A percentile compares a stretch with the other conserved stretches of the same genome.
phyloP scores from a whole-genome alignment of 1,140 invertebrate genomes.

The Caerostris extrusa region DNA sequence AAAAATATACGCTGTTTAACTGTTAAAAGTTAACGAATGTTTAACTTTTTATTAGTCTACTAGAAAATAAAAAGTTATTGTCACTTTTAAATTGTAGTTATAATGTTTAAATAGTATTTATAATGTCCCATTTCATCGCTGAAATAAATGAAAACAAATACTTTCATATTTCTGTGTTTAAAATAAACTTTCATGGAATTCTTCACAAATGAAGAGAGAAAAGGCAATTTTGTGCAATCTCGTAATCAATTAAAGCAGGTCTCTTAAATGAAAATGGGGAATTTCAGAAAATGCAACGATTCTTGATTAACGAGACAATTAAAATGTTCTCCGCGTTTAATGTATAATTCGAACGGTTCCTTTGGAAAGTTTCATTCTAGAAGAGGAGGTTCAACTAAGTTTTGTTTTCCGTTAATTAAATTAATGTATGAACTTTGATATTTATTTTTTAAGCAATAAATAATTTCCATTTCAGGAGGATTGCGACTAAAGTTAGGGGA shows the following conservation, averaged over 20 bases:
- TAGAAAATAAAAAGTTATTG: too few relatives aligned
- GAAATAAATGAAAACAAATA: background rate
- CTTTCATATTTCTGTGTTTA: background rate
- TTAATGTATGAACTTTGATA: background rate
- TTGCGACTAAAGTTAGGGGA: background rate
- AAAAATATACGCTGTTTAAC: too few relatives aligned
- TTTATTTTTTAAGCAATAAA: background rate
- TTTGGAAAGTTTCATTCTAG: background rate
- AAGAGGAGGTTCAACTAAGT: background rate
- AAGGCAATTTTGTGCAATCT: background rate
- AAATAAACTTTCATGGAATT: background rate
- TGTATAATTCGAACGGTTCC: background rate
- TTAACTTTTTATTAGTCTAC: too few relatives aligned
- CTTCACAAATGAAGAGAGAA: background rate
- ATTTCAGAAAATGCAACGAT: background rate
- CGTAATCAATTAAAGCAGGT: background rate
- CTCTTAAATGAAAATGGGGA: background rate
- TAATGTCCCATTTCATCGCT: background rate
- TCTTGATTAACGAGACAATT: background rate
- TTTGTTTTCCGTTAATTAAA: background rate
- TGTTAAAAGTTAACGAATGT: too few relatives aligned
- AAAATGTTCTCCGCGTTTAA: background rate
- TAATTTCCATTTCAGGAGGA: background rate
- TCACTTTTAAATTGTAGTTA: too few relatives aligned
- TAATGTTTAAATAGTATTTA: too few relatives aligned